Evolutionary conservation across 2,113 vertebrate genomes (phyloP), one percentile per base, ranked within the genome.

Genomic region (Pao palembangensis): DNA sequence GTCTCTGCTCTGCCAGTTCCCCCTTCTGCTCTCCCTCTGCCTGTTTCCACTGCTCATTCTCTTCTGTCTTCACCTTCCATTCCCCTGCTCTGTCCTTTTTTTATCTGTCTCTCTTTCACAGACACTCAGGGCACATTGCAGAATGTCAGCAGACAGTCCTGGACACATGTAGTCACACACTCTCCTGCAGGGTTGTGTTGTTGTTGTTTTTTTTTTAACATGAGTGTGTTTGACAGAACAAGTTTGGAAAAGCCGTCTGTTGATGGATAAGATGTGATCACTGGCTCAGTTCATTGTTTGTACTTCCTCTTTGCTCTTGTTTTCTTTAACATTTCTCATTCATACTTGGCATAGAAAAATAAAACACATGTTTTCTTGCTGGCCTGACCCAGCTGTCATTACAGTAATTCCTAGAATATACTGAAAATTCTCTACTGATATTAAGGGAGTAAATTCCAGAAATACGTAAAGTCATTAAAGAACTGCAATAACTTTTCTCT

Each of bases 111-210:
- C 50, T 71, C 56, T 58, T 41, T 71, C 74, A 68, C 52, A 51
- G 69, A 78, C 71, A 62, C 73, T 67, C 54, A 44, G 41, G 67
- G 54, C 78, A 80, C 71, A 81, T 64, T 68, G 58, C 67, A 64
- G 31, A 59, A 63, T 28, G 74, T 83, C 72, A 75, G 73, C 74
- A 71, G 47, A 67, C 71, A 63, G 70, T 61, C n/a, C 31, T 1
- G 58, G 46, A 76, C 66, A 71, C 64, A 72, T 59, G 64, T 61
- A 60, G 52, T 73, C 64, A 46, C 61, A 48, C 62, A 64, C 60
- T 62, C 51, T 55, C 19, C 38, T 57, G 54, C 63, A 25, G 47
- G 44, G 56, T n/a, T 55, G 58, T 67, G 5, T 18, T 18, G 20
- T 7, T 28, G 16, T 28, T 63, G 46, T 48, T 43, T 58, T 58